Base-by-base conservation (phyloP, 1,140 invertebrate genomes). In the Armadillidium nasatum region DNA sequence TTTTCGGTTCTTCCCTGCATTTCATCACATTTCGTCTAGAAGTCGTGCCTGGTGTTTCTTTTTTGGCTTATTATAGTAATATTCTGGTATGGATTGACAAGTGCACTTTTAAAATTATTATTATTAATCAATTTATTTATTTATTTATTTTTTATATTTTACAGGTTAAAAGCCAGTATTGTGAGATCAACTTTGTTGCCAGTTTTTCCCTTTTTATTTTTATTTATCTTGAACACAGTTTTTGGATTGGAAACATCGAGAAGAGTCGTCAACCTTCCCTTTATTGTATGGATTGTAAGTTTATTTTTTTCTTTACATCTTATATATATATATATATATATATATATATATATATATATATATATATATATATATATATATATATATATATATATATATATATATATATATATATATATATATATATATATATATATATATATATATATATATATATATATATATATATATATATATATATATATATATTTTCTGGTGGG, bases 381-480 rank as follows among this genome's bases (percentile, higher is more conserved):
- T 44, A 71, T 71, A 71, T 44, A 71, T 71, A 71, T 44, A 71
- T 71, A 71, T 71, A 71, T 44, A 71, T 71, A 71, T 71, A 71
- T 44, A 71, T 71, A 71, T 71, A 71, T 44, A 71, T 43, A 23
- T 23, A 23, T 71, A 23, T 43, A n/a, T 43, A 23, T 71, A 23
- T 71, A 23, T 71, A n/a, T 71, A 23, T 71, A 23, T 23, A 23
- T 71, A n/a, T 71, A 23, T 71, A 23, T 71, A 23, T 71, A n/a
- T 71, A 33, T 71, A 33, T 71, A 33, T 71, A 33, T 71, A 33
- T 71, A 33, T 71, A 33, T 71, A 33, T 71, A 33, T 71, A 23
- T 71, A 33, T 71, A 33, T 71, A 33, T 71, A 33, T 71, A 33
- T 23, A 23, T 23, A 23, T 23, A 33, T 23, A 33, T 71, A 33